Percentiles rank a stretch among this genome's conserved stretches.
These are phyloP conservation scores for Sphyrna mokarran DNA, from an alignment of 2,113 vertebrate species.

Conservation along the genomic window DNA sequence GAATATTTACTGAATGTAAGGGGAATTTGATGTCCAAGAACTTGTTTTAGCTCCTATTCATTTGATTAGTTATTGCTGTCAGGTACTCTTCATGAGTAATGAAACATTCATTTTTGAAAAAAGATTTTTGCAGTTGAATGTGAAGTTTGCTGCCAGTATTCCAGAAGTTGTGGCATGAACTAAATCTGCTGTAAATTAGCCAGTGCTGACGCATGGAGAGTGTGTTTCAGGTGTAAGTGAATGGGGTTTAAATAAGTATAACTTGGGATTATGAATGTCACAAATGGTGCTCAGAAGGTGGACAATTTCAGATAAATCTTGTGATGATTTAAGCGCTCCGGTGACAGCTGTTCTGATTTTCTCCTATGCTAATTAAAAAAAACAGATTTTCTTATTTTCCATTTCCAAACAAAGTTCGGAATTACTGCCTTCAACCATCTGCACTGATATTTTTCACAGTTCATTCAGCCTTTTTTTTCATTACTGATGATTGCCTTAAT, in stretches of 20 bases:
- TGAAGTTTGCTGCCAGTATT: background rate
- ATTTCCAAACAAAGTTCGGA: background rate
- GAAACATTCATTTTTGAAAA: background rate
- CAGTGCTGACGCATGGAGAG: background rate
- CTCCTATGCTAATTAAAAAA: background rate
- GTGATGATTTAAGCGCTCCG: background rate
- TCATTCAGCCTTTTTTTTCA: background rate
- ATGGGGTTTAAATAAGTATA: background rate
- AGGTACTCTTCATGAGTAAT: background rate
- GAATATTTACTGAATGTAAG: background rate
- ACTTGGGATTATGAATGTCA: background rate
- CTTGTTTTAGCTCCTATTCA: background rate
- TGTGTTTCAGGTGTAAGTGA: background rate
- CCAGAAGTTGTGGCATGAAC: background rate
- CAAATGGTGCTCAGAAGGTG: background rate
- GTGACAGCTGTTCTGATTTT: background rate
- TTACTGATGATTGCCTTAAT: background rate
- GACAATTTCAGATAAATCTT: background rate
- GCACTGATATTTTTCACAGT: background rate
- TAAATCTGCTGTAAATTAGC: background rate
- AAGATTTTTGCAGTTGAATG: background rate
- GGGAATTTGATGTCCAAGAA: background rate
- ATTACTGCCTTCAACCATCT: background rate
- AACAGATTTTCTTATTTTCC: background rate
- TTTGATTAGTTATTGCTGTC: background rate